Evolutionary conservation across 2,113 vertebrate genomes (phyloP).

Genomic region (Heterochromis multidens): DNA sequence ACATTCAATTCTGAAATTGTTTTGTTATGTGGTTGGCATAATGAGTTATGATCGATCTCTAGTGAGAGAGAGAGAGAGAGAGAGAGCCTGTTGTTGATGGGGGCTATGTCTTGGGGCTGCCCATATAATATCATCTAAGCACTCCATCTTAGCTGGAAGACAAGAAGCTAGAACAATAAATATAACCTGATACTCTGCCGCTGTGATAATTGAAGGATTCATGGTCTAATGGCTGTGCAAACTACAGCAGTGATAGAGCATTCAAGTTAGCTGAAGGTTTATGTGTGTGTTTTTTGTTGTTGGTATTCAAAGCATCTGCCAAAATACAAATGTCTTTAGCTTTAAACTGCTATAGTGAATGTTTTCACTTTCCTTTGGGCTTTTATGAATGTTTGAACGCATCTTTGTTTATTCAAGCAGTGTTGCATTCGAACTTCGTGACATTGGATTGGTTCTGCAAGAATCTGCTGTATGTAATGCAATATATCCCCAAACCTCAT

Average conservation of each 20-base stretch:
- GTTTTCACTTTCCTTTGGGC: slow-evolving; percentile 46
- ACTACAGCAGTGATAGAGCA: background rate
- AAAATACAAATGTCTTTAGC: slow-evolving; percentile 33
- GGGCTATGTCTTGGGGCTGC: slow-evolving; percentile 19
- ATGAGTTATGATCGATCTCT: slow-evolving; percentile 60
- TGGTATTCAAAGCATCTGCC: slow-evolving; percentile 31
- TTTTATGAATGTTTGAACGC: slow-evolving; percentile 51
- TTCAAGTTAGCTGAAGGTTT: slow-evolving; percentile 13
- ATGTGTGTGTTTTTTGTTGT: background rate
- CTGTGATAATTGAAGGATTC: slow-evolving; percentile 49
- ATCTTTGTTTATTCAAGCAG: slow-evolving; percentile 62
- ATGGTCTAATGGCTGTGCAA: slow-evolving; percentile 50
- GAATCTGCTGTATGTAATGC: slow-evolving; percentile 56
- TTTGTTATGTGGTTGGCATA: slow-evolving; percentile 70
- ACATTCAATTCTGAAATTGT: slow-evolving; percentile 60
- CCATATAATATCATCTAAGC: slow-evolving; percentile 50
- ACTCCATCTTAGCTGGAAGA: slow-evolving; percentile 42
- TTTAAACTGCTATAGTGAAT: slow-evolving; percentile 41
- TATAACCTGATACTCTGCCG: slow-evolving; percentile 23
- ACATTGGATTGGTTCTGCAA: slow-evolving; percentile 70
- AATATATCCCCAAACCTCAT: slow-evolving; percentile 65
- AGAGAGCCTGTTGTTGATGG: background rate
- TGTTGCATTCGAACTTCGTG: slow-evolving; percentile 58
- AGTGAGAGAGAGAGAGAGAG: slow-evolving; percentile 2
- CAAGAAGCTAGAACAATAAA: slow-evolving; percentile 38